Evolutionary conservation across 2,797 vertebrate genomes (phyloP).

Genomic region (Champsocephalus gunnari): DNA sequence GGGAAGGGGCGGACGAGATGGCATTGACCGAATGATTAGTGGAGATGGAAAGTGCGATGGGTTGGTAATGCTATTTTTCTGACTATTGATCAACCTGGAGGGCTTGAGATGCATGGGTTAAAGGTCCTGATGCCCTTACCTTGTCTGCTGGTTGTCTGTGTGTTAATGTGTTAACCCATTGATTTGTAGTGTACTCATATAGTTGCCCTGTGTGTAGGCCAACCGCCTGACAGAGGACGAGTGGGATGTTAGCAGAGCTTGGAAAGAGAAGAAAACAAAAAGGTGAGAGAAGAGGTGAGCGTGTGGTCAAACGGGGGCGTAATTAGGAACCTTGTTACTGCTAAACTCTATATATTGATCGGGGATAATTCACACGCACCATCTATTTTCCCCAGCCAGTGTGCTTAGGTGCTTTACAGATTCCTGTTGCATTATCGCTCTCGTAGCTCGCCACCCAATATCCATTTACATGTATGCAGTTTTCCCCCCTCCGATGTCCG

Average conservation of each 20-base stretch:
- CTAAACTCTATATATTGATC: constrained; percentile 78
- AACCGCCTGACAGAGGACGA: constrained; percentile 64
- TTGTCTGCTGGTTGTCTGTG: constrained; percentile 61
- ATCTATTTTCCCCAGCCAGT: constrained; percentile 60
- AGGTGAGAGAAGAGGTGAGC: constrained; percentile 69
- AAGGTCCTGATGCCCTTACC: constrained; percentile 67
- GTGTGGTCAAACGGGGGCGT: constrained; percentile 72
- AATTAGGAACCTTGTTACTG: constrained; percentile 73
- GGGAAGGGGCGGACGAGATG: constrained; percentile 53
- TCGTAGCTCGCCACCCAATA: constrained; percentile 23
- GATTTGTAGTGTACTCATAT: constrained; percentile 65
- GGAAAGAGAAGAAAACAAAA: constrained; percentile 62
- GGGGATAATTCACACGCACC: constrained; percentile 69
- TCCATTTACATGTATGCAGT: constrained; percentile 31
- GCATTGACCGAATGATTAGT: constrained; percentile 78
- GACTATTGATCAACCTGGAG: constrained; percentile 79
- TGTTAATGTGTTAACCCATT: constrained; percentile 71
- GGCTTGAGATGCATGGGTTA: constrained; percentile 71
- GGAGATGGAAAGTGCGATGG: constrained; percentile 61
- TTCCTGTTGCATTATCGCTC: constrained; percentile 59
- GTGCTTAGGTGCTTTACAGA: constrained; percentile 65
- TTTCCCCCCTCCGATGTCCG: constrained; percentile 5
- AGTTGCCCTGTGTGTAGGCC: constrained; percentile 64
- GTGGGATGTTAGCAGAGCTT: constrained; percentile 63
- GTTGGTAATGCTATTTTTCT: constrained; percentile 72